Evolutionary conservation across 2,888 invertebrate genomes (phyloP).

Genomic region (Agrotis segetum): DNA sequence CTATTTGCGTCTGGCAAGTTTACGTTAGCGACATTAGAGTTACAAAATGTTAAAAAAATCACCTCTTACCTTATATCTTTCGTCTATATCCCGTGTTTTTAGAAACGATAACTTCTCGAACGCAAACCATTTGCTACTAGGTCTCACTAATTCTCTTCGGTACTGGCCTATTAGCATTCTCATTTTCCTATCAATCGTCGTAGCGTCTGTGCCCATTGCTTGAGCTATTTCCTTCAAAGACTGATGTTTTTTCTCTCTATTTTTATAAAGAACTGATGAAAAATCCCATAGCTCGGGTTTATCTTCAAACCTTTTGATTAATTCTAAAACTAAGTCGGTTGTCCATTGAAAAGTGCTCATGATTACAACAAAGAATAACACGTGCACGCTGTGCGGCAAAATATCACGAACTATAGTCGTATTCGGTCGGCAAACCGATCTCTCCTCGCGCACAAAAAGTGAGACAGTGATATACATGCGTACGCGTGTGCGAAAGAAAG

Average conservation of each 20-base stretch:
- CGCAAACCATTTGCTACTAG: slow-evolving; percentile 41
- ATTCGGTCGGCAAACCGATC: neutral
- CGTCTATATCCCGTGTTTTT: slow-evolving; percentile 14
- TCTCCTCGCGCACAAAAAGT: neutral
- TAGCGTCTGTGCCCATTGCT: slow-evolving; percentile 15
- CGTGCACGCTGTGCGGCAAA: neutral
- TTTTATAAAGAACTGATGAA: slow-evolving; percentile 13
- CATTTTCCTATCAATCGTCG: slow-evolving; percentile 35
- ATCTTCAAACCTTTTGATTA: slow-evolving; percentile 35
- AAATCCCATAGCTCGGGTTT: slow-evolving; percentile 42
- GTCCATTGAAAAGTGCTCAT: slow-evolving; percentile 36
- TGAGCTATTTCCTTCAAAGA: slow-evolving; percentile 44
- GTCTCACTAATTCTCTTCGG: slow-evolving; percentile 28
- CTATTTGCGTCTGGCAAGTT: neutral
- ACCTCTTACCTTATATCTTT: slow-evolving; percentile 30
- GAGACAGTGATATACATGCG: slow-evolving; percentile 7
- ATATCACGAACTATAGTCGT: slow-evolving; percentile 9
- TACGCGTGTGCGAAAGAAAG: slow-evolving; percentile 3
- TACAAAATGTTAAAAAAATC: neutral
- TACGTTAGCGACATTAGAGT: neutral
- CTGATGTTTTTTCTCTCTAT: slow-evolving; percentile 28
- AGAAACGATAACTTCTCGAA: slow-evolving; percentile 36
- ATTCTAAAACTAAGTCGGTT: slow-evolving; percentile 27
- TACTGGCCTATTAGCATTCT: slow-evolving; percentile 40
- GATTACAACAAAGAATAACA: slow-evolving; percentile 38